A percentile compares a stretch with the other conserved stretches of the same genome.
Conservation (phyloP, 2,888 invertebrate genomes). For the Pteria penguin region DNA sequence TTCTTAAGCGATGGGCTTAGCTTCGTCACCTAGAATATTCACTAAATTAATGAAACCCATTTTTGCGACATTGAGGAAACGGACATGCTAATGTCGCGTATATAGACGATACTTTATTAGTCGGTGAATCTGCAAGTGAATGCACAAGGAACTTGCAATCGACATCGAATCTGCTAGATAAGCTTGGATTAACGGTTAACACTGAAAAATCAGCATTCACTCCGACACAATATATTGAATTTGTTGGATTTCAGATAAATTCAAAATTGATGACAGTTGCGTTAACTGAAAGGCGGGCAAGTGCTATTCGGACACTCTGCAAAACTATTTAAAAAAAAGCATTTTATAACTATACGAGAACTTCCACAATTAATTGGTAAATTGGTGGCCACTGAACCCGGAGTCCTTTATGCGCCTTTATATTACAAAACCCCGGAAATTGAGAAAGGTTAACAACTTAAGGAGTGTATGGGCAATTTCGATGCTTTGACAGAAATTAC, state of each 20-base stretch:
- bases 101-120: conserved; percentile 33
- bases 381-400: conserved; percentile 46
- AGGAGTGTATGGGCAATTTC: conserved; percentile 36
- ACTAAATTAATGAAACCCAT: conserved; percentile 45
- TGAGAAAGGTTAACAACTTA: conserved; percentile 34
- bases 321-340: not conserved
- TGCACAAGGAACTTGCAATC: conserved; percentile 11
- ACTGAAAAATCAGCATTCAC: conserved; percentile 41
- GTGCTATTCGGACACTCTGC: conserved; percentile 16
- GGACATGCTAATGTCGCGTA: conserved; percentile 38
- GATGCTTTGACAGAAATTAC: conserved; percentile 9
- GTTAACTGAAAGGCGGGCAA: conserved; percentile 26
- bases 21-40: conserved; percentile 34
- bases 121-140: conserved; percentile 12
- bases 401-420: conserved; percentile 38
- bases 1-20: conserved; percentile 35
- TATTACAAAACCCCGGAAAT: too few relatives aligned
- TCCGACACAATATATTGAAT: conserved; percentile 37
- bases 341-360: conserved; percentile 27
- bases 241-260: conserved; percentile 45
- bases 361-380: conserved; percentile 43
- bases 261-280: conserved; percentile 43
- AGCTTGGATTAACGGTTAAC: conserved; percentile 36
- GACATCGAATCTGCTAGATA: conserved; percentile 12
- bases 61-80: conserved; percentile 35